Conservation (phyloP, 2,888 invertebrate species). For the Volucella inflata region DNA sequence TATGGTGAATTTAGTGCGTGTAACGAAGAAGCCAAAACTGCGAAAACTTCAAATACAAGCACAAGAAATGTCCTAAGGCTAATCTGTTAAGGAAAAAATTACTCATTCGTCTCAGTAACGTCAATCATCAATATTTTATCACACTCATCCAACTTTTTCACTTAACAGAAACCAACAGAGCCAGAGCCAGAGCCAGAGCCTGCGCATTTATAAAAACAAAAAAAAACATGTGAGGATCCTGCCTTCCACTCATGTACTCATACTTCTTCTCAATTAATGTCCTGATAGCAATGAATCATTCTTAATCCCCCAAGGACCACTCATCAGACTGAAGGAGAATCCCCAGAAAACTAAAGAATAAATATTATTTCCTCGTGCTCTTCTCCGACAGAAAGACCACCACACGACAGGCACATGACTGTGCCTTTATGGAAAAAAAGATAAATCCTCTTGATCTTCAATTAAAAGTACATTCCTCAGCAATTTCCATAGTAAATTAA, state of each 20-base stretch:
- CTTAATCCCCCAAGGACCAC: background rate
- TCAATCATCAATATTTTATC: too few relatives aligned
- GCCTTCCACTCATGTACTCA: background rate
- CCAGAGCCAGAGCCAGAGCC: too few relatives aligned
- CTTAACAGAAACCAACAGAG: too few relatives aligned
- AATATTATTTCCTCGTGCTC: background rate
- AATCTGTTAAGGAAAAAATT: too few relatives aligned
- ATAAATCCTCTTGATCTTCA: constrained; percentile 29
- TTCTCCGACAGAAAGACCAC: background rate
- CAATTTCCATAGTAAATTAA: constrained; percentile 37
- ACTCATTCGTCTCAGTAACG: too few relatives aligned
- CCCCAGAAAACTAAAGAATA: constrained; percentile 8
- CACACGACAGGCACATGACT: background rate
- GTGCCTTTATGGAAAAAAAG: background rate
- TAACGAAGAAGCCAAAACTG: too few relatives aligned
- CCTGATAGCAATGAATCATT: constrained; percentile 8
- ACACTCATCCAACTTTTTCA: too few relatives aligned
- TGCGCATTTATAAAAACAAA: too few relatives aligned
- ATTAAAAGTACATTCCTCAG: constrained; percentile 53
- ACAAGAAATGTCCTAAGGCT: too few relatives aligned
- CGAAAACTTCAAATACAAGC: too few relatives aligned
- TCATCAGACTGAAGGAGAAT: constrained; percentile 8
- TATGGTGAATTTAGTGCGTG: too few relatives aligned
- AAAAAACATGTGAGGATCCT: background rate
- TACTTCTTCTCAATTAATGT: background rate